Conservation (phyloP, 2,797 vertebrate genomes). For the Galago senegalensis region DNA sequence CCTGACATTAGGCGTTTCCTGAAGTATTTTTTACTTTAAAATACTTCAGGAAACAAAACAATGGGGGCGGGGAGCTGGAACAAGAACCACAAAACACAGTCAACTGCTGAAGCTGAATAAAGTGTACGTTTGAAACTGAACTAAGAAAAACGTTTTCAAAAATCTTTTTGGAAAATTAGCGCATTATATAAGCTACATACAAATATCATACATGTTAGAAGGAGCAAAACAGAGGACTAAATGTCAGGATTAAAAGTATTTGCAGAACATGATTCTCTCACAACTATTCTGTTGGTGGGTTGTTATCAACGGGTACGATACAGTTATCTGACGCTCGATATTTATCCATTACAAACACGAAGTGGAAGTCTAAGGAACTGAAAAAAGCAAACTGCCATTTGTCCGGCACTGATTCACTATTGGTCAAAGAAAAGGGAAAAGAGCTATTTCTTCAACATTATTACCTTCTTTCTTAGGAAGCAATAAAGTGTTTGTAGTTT, state of each 20-base stretch:
- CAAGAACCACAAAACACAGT: not conserved
- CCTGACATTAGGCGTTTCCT: too few species aligned
- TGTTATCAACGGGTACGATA: constrained; percentile 5
- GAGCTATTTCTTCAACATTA: not conserved
- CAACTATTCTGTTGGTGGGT: not conserved
- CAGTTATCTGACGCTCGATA: not conserved
- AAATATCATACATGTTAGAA: not conserved
- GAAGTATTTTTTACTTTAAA: constrained; percentile 36
- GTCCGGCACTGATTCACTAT: not conserved
- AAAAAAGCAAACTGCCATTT: constrained; percentile 32
- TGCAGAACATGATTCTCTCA: not conserved
- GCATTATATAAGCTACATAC: not conserved
- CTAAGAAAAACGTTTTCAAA: not conserved
- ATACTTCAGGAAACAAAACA: constrained; percentile 5
- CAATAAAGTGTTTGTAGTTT: not conserved
- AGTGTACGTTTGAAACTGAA: not conserved
- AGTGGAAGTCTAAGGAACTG: not conserved
- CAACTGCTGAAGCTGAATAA: not conserved
- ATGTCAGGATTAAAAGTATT: not conserved
- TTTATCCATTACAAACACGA: not conserved
- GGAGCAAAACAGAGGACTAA: not conserved
- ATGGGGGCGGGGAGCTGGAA: rapidly evolving
- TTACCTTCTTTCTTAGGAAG: not conserved
- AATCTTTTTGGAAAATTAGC: not conserved
- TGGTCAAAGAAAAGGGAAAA: constrained; percentile 12